Conservation (phyloP, 2,113 vertebrate genomes). For the Saguinus midas region DNA sequence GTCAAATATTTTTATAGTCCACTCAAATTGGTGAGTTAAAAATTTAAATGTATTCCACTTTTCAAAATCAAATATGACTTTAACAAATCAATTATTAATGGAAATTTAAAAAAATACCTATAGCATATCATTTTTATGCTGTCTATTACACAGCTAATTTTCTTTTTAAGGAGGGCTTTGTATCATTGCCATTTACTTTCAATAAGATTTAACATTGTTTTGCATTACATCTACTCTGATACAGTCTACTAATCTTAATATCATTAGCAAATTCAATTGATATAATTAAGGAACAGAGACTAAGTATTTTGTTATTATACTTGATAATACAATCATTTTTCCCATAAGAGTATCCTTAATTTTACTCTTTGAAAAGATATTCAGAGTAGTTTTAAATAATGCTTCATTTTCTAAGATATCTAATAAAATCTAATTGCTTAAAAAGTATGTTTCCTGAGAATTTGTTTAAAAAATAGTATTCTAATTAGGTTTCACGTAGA, state of each 20-base stretch:
- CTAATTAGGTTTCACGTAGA: conserved; percentile 51
- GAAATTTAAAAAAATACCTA: background rate
- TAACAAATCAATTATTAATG: background rate
- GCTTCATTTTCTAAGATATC: conserved; percentile 34
- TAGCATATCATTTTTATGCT: background rate
- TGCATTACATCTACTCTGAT: background rate
- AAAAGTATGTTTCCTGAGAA: conserved; percentile 36
- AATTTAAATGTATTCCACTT: background rate
- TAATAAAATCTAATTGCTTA: conserved; percentile 43
- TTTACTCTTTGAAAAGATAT: background rate
- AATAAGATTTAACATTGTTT: conserved; percentile 29
- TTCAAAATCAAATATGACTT: conserved; percentile 22
- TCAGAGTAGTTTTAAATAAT: conserved; percentile 56
- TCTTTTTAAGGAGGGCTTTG: background rate
- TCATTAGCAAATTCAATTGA: conserved; percentile 38
- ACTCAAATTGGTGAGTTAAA: background rate
- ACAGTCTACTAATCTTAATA: background rate
- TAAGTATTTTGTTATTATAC: conserved; percentile 45
- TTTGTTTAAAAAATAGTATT: background rate
- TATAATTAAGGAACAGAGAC: conserved; percentile 38
- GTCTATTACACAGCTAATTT: background rate
- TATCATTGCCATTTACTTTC: background rate
- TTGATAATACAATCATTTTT: conserved; percentile 43
- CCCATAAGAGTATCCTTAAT: background rate
- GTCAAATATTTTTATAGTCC: background rate